These are phyloP conservation scores for Brachyistius frenatus DNA, from an alignment of 2,113 vertebrate genomes.

Conservation along the genomic window DNA sequence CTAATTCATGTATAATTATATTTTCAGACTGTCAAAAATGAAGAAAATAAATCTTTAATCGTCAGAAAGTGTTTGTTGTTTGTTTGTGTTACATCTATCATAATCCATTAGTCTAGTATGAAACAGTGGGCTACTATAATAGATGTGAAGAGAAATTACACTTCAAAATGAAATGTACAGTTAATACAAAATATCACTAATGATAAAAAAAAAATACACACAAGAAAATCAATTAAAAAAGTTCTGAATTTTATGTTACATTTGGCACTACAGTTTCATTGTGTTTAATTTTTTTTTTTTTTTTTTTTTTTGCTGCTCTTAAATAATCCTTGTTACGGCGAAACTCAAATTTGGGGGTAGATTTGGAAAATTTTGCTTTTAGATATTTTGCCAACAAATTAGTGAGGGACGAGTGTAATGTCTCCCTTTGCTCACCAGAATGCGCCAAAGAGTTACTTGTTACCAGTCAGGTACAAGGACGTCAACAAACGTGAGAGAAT, in stretches of 20 bases:
- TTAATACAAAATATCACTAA: neutral
- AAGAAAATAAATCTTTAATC: constrained; percentile 79
- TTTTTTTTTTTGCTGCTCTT: too few relatives aligned
- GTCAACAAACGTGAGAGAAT: neutral
- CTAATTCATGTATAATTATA: constrained; percentile 72
- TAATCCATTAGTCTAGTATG: neutral
- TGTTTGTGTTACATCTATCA: constrained; percentile 10
- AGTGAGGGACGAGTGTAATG: too few relatives aligned
- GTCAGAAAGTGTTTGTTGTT: neutral
- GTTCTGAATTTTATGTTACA: neutral
- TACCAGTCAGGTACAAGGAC: neutral
- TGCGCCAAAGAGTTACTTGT: neutral
- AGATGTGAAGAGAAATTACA: neutral
- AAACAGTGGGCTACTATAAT: neutral
- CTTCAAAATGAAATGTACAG: too few relatives aligned
- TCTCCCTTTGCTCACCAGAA: constrained; percentile 27
- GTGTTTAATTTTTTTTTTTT: too few relatives aligned
- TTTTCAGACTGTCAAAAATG: constrained; percentile 78
- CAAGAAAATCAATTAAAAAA: neutral
- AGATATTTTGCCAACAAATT: too few relatives aligned
- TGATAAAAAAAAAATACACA: neutral
- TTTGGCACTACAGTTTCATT: too few relatives aligned
- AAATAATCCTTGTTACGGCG: too few relatives aligned
- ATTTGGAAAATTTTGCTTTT: too few relatives aligned
- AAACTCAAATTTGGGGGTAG: too few relatives aligned